Evolutionary conservation across 1,140 invertebrate genomes (phyloP), one percentile per base, ranked within the genome.

Genomic region (Trichonephila inaurata): DNA sequence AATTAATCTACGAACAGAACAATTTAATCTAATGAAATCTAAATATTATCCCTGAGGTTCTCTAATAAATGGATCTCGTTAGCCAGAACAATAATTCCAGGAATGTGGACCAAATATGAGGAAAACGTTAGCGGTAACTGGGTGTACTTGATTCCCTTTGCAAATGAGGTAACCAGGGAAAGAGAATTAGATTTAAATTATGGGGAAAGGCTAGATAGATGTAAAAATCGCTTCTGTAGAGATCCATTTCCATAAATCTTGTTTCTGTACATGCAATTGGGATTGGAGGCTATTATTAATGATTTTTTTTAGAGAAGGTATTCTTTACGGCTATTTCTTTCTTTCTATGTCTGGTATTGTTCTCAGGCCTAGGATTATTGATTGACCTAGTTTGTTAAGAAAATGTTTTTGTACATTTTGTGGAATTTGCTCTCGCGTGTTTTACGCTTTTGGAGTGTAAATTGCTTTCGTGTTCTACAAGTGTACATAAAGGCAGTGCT

Each of bases 11-110:
- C 10, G 82, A 24, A 21, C 44, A 44, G 40, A 51, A 60, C 44
- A 85, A 85, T 85, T 85, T 51, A 24, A n/a, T 85, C 82, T 85
- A 85, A 85, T 85, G 82, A 85, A 85, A 60, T 60, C 82, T 21
- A 60, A 85, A 51, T 58, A 58, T 85, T 51, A 58, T 85, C 44
- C 24, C 12, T 5, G 58, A 16, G 6, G 44, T 28, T 60, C 44
- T 3, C 19, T 85, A 85, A 85, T 85, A 60, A 28, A 85, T 24
- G 51, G 44, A 85, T 8, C 51, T 85, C 82, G 82, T 85, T 85
- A 85, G 82, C 3, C 6, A 28, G 82, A 7, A 24, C n/a, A 85
- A 85, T 85, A 60, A 85, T 85, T 85, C 58, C 2, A 5, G 44
- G 82, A 85, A 85, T 85, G 82, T 24, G 82, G 82, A 19, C 44